Conservation (phyloP, 2,113 vertebrate species). For the Camarhynchus parvulus region DNA sequence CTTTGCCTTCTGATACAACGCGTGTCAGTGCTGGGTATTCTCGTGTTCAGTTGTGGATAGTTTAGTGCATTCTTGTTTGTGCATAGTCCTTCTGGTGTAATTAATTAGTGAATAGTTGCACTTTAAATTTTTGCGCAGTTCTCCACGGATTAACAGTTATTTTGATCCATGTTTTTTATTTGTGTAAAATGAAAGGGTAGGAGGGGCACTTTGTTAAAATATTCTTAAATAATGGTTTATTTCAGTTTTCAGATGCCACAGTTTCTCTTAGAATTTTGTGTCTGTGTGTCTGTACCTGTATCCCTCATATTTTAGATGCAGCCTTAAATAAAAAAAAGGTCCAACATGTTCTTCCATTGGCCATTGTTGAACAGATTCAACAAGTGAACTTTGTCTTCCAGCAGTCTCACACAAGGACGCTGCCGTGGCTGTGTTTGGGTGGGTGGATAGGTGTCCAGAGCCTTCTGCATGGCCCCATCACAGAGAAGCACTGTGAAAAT, state of each 20-base stretch:
- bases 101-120: not conserved
- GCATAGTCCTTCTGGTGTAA: not conserved
- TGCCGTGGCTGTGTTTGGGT: not conserved
- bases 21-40: fast-evolving
- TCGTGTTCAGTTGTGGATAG: not conserved
- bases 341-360: fast-evolving
- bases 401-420: fast-evolving
- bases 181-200: not conserved
- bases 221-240: not conserved
- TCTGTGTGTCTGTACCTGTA: fast-evolving
- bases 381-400: not conserved
- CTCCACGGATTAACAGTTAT: not conserved
- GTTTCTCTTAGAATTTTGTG: not conserved
- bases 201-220: not conserved
- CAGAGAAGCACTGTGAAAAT: not conserved
- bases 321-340: not conserved
- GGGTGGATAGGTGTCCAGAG: not conserved
- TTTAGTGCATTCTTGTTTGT: not conserved
- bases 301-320: not conserved
- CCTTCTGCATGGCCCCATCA: not conserved
- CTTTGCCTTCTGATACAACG: fast-evolving
- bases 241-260: not conserved
- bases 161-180: not conserved
- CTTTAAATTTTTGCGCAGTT: not conserved
- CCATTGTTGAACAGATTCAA: not conserved